Conservation (phyloP, 2,113 vertebrate genomes). For the Podarcis cretensis region DNA sequence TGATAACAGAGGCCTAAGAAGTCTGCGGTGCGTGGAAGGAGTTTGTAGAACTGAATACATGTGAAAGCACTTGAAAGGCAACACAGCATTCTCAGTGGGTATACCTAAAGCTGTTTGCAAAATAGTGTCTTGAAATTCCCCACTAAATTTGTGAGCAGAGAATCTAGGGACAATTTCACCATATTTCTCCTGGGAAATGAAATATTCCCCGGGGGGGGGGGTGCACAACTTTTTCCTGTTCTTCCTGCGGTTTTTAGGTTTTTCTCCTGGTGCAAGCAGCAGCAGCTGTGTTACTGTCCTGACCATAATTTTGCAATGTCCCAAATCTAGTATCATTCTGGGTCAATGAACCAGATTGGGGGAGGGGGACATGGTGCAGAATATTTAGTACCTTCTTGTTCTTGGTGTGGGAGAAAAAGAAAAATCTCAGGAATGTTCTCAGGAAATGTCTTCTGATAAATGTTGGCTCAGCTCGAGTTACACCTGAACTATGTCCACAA, state of each 20-base stretch:
- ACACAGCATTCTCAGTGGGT: neutral
- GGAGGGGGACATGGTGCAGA: too few species aligned
- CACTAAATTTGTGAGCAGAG: neutral
- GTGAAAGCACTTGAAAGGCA: neutral
- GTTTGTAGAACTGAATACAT: neutral
- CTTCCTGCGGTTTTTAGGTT: neutral
- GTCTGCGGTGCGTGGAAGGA: neutral
- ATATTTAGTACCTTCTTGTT: too few species aligned
- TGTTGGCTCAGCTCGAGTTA: too few species aligned
- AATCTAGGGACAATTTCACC: neutral
- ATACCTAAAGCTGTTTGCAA: neutral
- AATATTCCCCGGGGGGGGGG: neutral
- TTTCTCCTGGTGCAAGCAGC: neutral
- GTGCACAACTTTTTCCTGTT: neutral
- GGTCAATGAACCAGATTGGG: too few species aligned
- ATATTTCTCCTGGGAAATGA: neutral
- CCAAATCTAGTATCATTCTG: too few species aligned
- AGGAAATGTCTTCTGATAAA: too few species aligned
- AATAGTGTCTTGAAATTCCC: neutral
- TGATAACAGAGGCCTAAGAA: neutral
- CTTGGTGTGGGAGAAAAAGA: too few species aligned
- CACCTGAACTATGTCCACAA: too few species aligned
- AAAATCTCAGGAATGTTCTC: too few species aligned
- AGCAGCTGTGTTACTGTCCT: neutral
- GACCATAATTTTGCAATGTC: neutral